Base-by-base conservation (phyloP, 1,140 invertebrate species). In the Brachionus plicatilis region DNA sequence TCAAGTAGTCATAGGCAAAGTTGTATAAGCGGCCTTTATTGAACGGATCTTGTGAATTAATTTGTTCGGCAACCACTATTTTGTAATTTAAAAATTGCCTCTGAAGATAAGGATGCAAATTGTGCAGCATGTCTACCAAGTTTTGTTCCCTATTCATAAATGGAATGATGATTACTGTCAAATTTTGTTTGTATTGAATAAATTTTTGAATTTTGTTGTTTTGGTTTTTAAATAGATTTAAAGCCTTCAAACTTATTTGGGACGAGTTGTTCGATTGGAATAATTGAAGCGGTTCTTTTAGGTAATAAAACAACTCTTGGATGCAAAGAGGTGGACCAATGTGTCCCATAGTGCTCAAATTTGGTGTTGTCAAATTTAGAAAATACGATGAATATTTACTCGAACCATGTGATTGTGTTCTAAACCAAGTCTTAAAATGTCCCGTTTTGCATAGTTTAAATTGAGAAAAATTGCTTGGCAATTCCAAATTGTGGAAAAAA, bases 21-120 rank as follows among this genome's bases (percentile, higher is more conserved):
- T 83, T 83, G 27, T 45, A 83, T 33, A 83, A 70, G 6, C 80
- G 24, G 29, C 80, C 80, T 43, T 83, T 83, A 24, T 83, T 83
- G 29, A 83, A 83, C 5, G 50, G 50, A 14, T 80, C 50, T 27
- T 53, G 7, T 17, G 14, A 4, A 53, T 80, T 80, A 8, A 41
- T 17, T 90, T 98, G 96, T 89, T 98, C 95, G 11, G 97, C 92
- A 2, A 98, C 92, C 89, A 95, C 94, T 86, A 98, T 95, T 78
- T 92, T 90, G 90, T 97, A 98, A 87, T 95, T 94, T 33, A 97
- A 91, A 87, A 93, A 92, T 90, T 98, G 96, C 27, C 92, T 90
- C 85, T 95, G 93, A 56, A 98, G 90, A 89, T 95, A 96, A 17
- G 93, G 93, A 90, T 97, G 95, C 88, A 98, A 94, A 87, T 95